phyloP scores from a whole-genome alignment of 2,797 vertebrate species.

The Selene dorsalis region DNA sequence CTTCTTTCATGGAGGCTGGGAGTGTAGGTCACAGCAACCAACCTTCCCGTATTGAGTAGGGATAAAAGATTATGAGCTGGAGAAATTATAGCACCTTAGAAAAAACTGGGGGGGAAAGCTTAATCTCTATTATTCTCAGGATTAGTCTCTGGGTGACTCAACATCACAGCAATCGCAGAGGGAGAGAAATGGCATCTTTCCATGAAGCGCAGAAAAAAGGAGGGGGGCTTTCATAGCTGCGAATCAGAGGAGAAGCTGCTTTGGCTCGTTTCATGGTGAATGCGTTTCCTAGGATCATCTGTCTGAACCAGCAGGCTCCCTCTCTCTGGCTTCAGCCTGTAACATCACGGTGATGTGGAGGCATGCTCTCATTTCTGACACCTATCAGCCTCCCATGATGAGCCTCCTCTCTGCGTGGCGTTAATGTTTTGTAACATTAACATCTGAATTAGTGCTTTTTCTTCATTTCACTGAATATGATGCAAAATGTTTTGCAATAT shows the following conservation, averaged over 20 bases:
- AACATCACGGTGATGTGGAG: conserved; percentile 46
- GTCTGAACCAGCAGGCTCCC: conserved; percentile 31
- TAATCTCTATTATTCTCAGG: conserved; percentile 80
- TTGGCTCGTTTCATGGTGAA: conserved; percentile 64
- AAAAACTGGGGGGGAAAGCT: conserved; percentile 55
- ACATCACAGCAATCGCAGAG: conserved; percentile 70
- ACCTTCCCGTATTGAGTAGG: conserved; percentile 58
- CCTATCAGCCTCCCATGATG: conserved; percentile 28
- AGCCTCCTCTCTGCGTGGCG: conserved; percentile 11
- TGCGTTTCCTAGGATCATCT: conserved; percentile 59
- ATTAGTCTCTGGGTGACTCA: conserved; percentile 80
- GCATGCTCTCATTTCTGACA: conserved; percentile 26
- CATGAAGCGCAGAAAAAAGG: conserved; percentile 41
- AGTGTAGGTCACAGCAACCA: conserved; percentile 66
- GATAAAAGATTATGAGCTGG: conserved; percentile 71
- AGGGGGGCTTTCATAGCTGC: conserved; percentile 52
- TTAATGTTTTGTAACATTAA: conserved; percentile 32
- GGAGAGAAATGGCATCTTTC: conserved; percentile 69
- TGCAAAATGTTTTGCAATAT: not conserved
- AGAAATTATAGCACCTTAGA: conserved; percentile 69
- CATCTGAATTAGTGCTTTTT: conserved; percentile 6
- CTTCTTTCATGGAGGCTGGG: conserved; percentile 42
- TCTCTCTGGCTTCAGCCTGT: conserved; percentile 46
- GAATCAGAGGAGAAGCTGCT: conserved; percentile 62
- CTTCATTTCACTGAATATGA: conserved; percentile 25